Evolutionary conservation across 2,888 invertebrate species (phyloP), one percentile per base, ranked within the genome.

Genomic region (Piscicola geometra): DNA sequence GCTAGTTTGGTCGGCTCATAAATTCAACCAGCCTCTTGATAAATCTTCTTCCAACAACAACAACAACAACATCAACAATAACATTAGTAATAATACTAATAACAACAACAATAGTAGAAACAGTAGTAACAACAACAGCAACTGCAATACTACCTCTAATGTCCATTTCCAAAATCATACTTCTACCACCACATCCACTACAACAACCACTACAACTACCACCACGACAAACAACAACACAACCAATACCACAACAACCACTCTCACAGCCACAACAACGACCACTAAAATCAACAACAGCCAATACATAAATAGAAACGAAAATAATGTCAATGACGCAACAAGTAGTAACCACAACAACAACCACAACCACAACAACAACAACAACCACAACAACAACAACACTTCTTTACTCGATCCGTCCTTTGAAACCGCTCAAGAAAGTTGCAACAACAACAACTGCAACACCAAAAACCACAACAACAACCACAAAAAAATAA

Each of bases 1-100:
- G 70, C 93, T 97, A 93, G 91, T 93, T 25, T 97, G 96, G 96
- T 94, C 94, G 30, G 95, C 96, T 84, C 94, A 95, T 85, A 78
- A 78, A 69, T 80, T 80, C 77, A 64, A 76, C 75, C 77, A 79
- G 35, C 73, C 56, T 30, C 78, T 79, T 35, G 36, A 73, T 30
- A 73, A 73, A 52, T 30, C 32, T 28, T 25, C 28, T 2, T 32
- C 30, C 36, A 33, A 56, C 35, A 60, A 60, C 33, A 64, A 60
- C 60, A 64, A 35, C 30, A 71, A 28, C 18, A 70, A 41, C 28
- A 41, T 5, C 25, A 28, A 18, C 2, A 70, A 32, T n/a, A 67
- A 67, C 35, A 35, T 5, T 5, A n/a, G 5, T 9, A n/a, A 3
- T 3, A 33, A n/a, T n/a, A n/a, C 2, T 47, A 28, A 18, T 9